Evolutionary conservation across 2,797 vertebrate genomes (phyloP), one percentile per base, ranked within the genome.

Genomic region (Yasuhikotakia modesta): DNA sequence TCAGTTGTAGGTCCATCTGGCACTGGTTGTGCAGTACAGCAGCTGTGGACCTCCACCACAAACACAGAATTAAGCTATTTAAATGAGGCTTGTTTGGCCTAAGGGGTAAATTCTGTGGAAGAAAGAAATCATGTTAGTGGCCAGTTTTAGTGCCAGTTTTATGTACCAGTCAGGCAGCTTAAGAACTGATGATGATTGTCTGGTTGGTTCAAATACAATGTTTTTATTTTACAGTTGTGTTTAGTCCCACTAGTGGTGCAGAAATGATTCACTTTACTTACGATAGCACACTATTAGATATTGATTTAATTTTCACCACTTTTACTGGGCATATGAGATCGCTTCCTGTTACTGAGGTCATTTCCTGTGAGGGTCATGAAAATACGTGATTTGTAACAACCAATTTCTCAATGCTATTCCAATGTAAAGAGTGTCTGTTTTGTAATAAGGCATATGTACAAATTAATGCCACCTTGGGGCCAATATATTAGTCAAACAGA

Each of bases 1-100:
- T 76, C 73, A 46, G 58, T 78, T 78, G 60, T 65, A 65, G 71
- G 68, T 78, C 68, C 76, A 78, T 78, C 76, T 78, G 76, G 60
- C 60, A 5, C 48, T 10, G 32, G 12, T 78, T 13, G 14, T 65
- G 76, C 17, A 17, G 46, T 78, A 27, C 67, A 70, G 76, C 22
- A 5, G 32, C 53, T 27, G 0, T 71, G 67, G 58, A 45, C 21
- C 35, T 24, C 53, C 16, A 3, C 66, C 43, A 77, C 39, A 27
- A 32, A 77, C 27, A 32, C 48, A 35, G 65, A 78, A 78, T 30
- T 46, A 22, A 71, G 68, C 76, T 70, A 71, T 53, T 46, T n/a
- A 78, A 66, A 35, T 39, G 43, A 53, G 24, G 76, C 65, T 14
- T 78, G 76, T 65, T 45, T 65, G 65, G 48, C 58, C 48, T 71